phyloP scores from a whole-genome alignment of 2,113 vertebrate genomes.

The Microtus richardsoni region DNA sequence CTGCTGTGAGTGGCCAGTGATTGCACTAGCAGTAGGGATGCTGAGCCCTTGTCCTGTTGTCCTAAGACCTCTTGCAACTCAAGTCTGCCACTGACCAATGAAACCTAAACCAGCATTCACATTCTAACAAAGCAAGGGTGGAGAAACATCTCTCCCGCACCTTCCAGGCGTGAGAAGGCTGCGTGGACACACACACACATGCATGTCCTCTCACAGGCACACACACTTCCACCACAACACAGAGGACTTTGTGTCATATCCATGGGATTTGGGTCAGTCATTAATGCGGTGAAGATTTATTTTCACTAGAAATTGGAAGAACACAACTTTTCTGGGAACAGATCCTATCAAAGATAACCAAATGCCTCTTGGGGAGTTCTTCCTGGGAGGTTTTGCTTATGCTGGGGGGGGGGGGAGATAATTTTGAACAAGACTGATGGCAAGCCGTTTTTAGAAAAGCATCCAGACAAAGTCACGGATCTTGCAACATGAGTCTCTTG shows the following conservation, averaged over 20 bases:
- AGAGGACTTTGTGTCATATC: neutral
- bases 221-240: neutral
- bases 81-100: neutral
- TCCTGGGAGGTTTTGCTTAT: conserved; percentile 12
- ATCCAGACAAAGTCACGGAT: conserved; percentile 25
- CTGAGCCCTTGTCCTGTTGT: neutral
- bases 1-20: neutral
- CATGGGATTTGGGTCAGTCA: neutral
- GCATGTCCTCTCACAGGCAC: neutral
- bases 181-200: too few relatives aligned
- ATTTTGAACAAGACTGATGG: conserved; percentile 47
- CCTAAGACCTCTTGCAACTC: neutral
- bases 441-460: conserved; percentile 31
- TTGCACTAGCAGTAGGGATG: neutral
- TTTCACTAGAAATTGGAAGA: neutral
- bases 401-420: neutral
- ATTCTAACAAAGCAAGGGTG: neutral
- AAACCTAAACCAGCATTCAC: neutral
- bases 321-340: neutral
- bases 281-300: conserved; percentile 5
- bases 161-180: neutral
- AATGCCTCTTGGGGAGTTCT: neutral
- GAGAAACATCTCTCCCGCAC: neutral
- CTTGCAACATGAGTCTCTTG: neutral
- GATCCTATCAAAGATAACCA: neutral